Conservation (phyloP, 2,888 invertebrate genomes). For the Chymomyza caudatula region DNA sequence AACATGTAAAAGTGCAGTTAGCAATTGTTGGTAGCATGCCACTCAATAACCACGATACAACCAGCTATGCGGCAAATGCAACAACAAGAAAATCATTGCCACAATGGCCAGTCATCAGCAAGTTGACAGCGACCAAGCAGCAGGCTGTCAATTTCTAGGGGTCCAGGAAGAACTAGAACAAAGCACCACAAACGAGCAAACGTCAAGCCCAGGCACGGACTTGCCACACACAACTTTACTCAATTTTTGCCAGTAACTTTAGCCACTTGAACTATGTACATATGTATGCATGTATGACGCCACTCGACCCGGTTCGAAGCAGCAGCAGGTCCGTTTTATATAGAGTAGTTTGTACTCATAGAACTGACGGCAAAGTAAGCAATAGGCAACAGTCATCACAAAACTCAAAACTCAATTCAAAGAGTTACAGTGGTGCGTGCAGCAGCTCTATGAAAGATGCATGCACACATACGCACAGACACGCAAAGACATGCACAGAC, state of each 20-base stretch:
- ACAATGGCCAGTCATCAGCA: slow-evolving; percentile 3
- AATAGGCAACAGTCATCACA: background rate
- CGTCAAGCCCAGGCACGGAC: slow-evolving; percentile 1
- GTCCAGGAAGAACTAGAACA: slow-evolving; percentile 23
- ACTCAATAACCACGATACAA: background rate
- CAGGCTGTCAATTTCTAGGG: slow-evolving; percentile 32
- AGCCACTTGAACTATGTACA: slow-evolving; percentile 19
- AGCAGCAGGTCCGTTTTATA: background rate
- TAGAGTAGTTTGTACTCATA: background rate
- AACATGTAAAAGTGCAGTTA: background rate
- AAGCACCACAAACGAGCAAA: slow-evolving; percentile 34
- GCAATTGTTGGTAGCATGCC: background rate
- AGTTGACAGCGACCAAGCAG: background rate
- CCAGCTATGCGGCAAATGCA: background rate
- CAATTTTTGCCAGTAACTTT: slow-evolving; percentile 34
- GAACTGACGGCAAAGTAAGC: background rate
- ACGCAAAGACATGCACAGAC: background rate
- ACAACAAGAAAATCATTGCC: slow-evolving; percentile 19
- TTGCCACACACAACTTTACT: slow-evolving; percentile 4
- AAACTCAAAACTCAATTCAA: slow-evolving; percentile 18
- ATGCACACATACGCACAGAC: background rate
- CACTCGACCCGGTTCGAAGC: slow-evolving; percentile 1
- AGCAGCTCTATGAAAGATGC: background rate
- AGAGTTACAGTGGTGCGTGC: background rate
- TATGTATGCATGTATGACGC: background rate